A percentile compares a stretch with the other conserved stretches of the same genome.
Evolutionary conservation across 1,140 invertebrate species (phyloP).

Genomic region (Elymnias hypermnestra): DNA sequence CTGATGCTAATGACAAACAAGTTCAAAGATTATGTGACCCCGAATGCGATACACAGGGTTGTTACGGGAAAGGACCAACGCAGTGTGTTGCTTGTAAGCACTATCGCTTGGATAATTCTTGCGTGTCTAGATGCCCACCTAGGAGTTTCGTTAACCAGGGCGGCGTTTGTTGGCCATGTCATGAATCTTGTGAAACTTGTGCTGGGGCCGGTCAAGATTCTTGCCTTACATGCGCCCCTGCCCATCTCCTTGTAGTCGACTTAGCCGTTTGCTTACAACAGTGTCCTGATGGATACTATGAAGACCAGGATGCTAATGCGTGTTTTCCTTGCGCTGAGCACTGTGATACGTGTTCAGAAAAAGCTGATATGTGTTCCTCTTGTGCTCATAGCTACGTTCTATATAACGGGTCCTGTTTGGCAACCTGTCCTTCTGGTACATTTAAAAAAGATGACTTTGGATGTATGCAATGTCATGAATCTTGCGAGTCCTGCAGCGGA

Average conservation of each 20-base stretch:
- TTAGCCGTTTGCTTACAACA: conserved; percentile 88
- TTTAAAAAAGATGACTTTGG: conserved; percentile 88
- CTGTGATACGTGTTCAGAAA: conserved; percentile 87
- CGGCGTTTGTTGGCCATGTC: conserved; percentile 87
- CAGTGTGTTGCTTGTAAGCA: conserved; percentile 88
- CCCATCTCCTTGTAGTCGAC: conserved; percentile 87
- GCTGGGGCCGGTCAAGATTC: conserved; percentile 88
- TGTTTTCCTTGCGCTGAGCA: conserved; percentile 86
- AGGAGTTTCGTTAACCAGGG: conserved; percentile 86
- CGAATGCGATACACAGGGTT: conserved; percentile 88
- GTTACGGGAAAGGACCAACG: conserved; percentile 87
- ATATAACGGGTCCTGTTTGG: conserved; percentile 86
- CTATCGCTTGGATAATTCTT: conserved; percentile 87
- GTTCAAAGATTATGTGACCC: conserved; percentile 87
- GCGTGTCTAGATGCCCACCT: conserved; percentile 87
- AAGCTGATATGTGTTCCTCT: conserved; percentile 87
- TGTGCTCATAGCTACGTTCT: conserved; percentile 90
- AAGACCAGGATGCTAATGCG: conserved; percentile 84
- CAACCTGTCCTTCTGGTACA: conserved; percentile 86
- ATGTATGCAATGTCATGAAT: conserved; percentile 85
- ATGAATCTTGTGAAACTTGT: conserved; percentile 90
- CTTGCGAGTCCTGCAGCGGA: conserved; percentile 89
- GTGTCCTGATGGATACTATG: conserved; percentile 91
- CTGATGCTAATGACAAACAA: conserved; percentile 78
- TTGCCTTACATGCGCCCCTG: conserved; percentile 87